Evolutionary conservation across 1,140 invertebrate species (phyloP), one percentile per base, ranked within the genome.

Genomic region (Leptoteleia sp.): DNA sequence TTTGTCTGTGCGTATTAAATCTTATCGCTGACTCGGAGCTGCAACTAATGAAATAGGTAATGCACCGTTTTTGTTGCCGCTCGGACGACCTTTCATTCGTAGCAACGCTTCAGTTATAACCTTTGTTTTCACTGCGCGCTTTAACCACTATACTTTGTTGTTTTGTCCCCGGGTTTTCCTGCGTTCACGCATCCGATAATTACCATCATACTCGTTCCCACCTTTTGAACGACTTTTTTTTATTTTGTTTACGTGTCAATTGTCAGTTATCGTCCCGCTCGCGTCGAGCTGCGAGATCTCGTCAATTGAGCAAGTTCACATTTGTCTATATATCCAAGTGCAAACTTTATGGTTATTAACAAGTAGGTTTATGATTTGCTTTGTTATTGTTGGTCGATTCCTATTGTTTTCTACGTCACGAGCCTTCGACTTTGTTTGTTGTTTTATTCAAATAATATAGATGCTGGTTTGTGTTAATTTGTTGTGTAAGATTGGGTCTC

Each of bases 1-100:
- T 25, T 79, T 72, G 75, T 75, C 47, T 79, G 40, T 55, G 9
- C 54, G 57, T 47, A 27, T 67, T 68, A 80, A 71, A 45, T 50
- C 52, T 45, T 38, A 62, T 43, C 65, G 71, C 40, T 81, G 75
- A 80, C 37, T 77, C 52, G 67, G 76, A 80, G 43, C 77, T 76
- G 71, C 55, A 52, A 78, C 45, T 37, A 35, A 42, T 52, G 43
- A 76, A 76, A 82, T 79, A 80, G 82, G 78, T 82, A 83, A 81
- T 50, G 54, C 19, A 47, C 7, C 40, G 25, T 22, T 45, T 50
- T 50, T 17, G 19, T 31, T 29, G 13, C 15, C 19, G 27, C 15
- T 45, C 29, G 15, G 29, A 17, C 29, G 45, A 50, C 38, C 40
- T 45, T 45, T 31, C 31, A 37, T 72, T 54, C 48, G 40, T 57